Percentiles rank a stretch among this genome's conserved stretches.
Conservation (phyloP, 1,140 invertebrate genomes). For the Anoplophora glabripennis region DNA sequence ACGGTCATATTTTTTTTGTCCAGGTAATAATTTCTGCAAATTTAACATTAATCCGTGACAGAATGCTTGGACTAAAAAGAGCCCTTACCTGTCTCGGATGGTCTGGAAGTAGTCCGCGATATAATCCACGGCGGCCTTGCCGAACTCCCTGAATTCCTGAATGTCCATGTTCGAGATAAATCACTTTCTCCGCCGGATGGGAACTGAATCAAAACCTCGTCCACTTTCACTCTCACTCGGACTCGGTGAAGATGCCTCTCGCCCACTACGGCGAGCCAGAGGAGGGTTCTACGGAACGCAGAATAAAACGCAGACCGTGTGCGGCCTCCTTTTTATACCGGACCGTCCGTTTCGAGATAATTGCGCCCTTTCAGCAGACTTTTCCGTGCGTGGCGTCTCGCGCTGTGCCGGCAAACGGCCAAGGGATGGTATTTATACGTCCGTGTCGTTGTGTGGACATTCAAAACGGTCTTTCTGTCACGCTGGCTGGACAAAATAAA, state of each 20-base stretch:
- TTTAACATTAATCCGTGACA: no score
- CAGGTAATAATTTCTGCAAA: no score
- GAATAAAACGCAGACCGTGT: slow-evolving; percentile 1
- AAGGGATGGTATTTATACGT: slow-evolving; percentile 5
- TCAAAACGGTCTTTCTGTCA: not conserved
- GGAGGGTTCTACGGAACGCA: slow-evolving; percentile 13
- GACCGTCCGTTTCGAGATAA: no score
- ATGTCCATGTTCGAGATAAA: slow-evolving; percentile 58
- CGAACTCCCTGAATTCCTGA: slow-evolving; percentile 69
- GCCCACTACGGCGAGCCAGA: not conserved
- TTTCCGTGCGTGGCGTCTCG: no score
- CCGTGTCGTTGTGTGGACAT: not conserved
- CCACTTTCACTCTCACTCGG: slow-evolving; percentile 17
- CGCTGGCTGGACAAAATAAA: not conserved
- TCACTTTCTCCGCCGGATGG: slow-evolving; percentile 15
- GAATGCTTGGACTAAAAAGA: no score
- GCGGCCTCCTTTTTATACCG: no score
- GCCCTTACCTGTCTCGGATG: slow-evolving; percentile 63
- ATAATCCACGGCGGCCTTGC: slow-evolving; percentile 71
- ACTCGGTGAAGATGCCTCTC: not conserved
- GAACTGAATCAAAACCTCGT: slow-evolving; percentile 5
- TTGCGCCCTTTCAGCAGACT: no score
- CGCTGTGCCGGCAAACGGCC: no score
- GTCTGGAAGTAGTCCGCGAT: slow-evolving; percentile 77
- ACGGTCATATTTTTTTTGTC: no score